A percentile compares a stretch with the other conserved stretches of the same genome.
Conservation (phyloP, 2,113 vertebrate genomes). For the Gnathonemus longibarbis region DNA sequence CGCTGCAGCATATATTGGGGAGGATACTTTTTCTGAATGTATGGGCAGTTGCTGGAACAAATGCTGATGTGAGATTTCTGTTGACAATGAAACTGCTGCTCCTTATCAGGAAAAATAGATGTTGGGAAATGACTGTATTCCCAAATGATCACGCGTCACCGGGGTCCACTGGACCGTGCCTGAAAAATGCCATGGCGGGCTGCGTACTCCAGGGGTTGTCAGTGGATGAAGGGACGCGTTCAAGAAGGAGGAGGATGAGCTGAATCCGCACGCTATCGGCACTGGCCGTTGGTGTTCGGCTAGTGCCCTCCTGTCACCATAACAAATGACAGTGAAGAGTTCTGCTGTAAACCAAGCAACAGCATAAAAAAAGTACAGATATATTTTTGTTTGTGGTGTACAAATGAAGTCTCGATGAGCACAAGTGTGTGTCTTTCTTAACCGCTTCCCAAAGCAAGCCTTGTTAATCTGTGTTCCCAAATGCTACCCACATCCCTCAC, state of each 20-base stretch:
- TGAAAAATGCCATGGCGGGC: constrained; percentile 8
- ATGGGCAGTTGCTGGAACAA: neutral
- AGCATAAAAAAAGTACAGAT: neutral
- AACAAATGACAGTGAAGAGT: neutral
- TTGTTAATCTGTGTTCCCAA: neutral
- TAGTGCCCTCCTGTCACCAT: neutral
- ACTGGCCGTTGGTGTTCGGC: neutral
- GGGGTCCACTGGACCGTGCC: neutral
- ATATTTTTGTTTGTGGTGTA: neutral
- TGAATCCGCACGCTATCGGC: neutral
- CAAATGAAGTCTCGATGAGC: neutral
- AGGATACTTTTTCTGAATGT: neutral
- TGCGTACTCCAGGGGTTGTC: neutral
- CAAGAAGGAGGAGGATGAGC: neutral
- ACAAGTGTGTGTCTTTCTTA: neutral
- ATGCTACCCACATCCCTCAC: no score
- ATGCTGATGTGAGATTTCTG: constrained; percentile 13
- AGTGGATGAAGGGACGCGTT: neutral
- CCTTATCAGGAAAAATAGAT: constrained; percentile 18
- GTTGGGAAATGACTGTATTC: constrained; percentile 6
- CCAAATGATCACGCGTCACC: neutral
- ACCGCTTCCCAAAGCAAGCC: neutral
- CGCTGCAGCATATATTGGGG: neutral
- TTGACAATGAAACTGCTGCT: neutral
- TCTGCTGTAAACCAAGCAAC: neutral